Conservation (phyloP, 2,888 invertebrate species). For the Catonia carolina region DNA sequence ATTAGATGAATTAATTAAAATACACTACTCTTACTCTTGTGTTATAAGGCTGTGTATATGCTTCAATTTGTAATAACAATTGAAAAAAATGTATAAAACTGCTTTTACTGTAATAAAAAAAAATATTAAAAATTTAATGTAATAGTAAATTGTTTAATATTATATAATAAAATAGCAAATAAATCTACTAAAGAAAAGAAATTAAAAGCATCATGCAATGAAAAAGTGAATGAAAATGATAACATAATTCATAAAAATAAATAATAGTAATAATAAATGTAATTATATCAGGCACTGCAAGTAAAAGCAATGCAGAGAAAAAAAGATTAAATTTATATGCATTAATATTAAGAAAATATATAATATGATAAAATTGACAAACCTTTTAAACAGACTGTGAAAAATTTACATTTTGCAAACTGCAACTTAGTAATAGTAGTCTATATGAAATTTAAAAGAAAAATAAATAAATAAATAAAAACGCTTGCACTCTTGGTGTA, state of each 20-base stretch:
- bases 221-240: background rate
- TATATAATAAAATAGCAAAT: no score
- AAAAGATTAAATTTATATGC: background rate
- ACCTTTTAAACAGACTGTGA: no score
- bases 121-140: background rate
- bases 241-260: no score
- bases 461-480: slow-evolving; percentile 12
- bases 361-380: no score
- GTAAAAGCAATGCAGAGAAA: slow-evolving; percentile 9
- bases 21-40: background rate
- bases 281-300: slow-evolving; percentile 8
- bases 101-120: no score
- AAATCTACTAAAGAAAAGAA: background rate
- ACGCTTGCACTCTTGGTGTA: background rate
- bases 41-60: background rate
- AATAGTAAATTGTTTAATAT: no score
- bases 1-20: background rate
- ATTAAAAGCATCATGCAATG: slow-evolving; percentile 9
- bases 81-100: background rate
- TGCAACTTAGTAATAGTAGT: slow-evolving; percentile 11
- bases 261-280: no score
- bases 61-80: background rate
- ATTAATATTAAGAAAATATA: no score
- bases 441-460: slow-evolving; percentile 13
- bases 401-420: slow-evolving; percentile 5